Evolutionary conservation across 2,797 vertebrate genomes (phyloP), one percentile per base, ranked within the genome.

Genomic region (Zenarchopterus dispar): DNA sequence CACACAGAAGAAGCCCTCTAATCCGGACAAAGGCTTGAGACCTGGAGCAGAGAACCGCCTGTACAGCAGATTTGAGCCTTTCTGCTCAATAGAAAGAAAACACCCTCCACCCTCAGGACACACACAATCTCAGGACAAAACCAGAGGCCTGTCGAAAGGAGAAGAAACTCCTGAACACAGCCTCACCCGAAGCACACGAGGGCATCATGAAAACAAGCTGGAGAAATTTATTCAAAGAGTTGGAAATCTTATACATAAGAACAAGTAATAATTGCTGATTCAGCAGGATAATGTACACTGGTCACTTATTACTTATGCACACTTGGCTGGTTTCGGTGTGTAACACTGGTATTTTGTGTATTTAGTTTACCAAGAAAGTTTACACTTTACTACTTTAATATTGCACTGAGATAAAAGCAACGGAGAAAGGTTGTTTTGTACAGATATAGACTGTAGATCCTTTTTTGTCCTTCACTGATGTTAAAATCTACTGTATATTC

Each of bases 171-270:
- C 8, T 56, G 84, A 89, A 28, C 59, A 73, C 69, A 94, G 89
- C 54, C 39, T 82, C 24, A 75, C 78, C 46, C 93, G 94, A 22
- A 80, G 80, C 44, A 77, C 91, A 0, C 56, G 93, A 23, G 89
- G 91, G 8, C 92, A 93, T 74, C 94, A 95, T 77, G 98, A 98
- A 85, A 99, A 97, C 72, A 98, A 95, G 77, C 85, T 99, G 56
- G 95, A 94, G 62, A 96, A 94, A 67, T 96, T 99, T 82, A 93
- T 99, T 91, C 97, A 99, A 11, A 94, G 93, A 77, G 24, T 94
- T 49, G 97, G 96, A 51, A 95, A 93, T 77, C 91, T 99, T 7
- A 92, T 97, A 60, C 82, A 95, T 75, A 99, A 98, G 91, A 93
- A 87, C 70, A 98, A 91, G 52, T 91, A 95, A 64, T 13, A 18